These are phyloP conservation scores for Aselliscus stoliczkanus DNA, from an alignment of 2,797 vertebrate species.

Conservation along the genomic window DNA sequence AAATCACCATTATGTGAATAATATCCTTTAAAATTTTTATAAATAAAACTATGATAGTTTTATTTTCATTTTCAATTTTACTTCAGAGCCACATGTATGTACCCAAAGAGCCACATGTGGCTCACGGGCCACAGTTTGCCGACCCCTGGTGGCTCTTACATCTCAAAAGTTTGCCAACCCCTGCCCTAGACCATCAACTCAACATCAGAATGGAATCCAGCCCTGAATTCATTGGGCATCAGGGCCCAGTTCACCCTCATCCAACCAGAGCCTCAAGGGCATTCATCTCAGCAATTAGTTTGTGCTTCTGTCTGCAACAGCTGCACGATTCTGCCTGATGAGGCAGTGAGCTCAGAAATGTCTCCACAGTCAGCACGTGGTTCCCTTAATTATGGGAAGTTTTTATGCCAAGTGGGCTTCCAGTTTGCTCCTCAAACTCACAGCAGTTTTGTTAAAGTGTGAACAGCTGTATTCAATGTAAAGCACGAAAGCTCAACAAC, in stretches of 20 bases:
- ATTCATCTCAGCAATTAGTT: neutral
- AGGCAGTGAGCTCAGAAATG: neutral
- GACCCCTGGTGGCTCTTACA: no score
- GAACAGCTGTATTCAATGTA: neutral
- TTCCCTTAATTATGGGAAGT: neutral
- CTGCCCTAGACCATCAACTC: no score
- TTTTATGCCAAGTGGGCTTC: neutral
- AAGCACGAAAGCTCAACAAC: neutral
- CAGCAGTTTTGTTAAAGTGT: neutral
- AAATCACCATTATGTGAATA: no score
- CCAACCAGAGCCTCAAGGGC: neutral
- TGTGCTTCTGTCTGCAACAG: neutral
- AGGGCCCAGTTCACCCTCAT: neutral
- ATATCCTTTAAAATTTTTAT: no score
- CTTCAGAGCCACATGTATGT: no score
- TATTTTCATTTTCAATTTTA: no score
- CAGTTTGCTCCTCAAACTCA: neutral
- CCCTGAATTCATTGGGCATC: neutral
- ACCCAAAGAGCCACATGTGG: no score
- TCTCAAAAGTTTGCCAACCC: no score
- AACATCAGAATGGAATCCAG: neutral
- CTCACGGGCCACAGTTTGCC: no score
- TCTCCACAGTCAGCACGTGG: accelerated
- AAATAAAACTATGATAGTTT: no score
- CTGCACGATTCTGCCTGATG: neutral